These are phyloP conservation scores for Clepsis dumicolana DNA, from an alignment of 2,888 invertebrate species.

Conservation along the genomic window DNA sequence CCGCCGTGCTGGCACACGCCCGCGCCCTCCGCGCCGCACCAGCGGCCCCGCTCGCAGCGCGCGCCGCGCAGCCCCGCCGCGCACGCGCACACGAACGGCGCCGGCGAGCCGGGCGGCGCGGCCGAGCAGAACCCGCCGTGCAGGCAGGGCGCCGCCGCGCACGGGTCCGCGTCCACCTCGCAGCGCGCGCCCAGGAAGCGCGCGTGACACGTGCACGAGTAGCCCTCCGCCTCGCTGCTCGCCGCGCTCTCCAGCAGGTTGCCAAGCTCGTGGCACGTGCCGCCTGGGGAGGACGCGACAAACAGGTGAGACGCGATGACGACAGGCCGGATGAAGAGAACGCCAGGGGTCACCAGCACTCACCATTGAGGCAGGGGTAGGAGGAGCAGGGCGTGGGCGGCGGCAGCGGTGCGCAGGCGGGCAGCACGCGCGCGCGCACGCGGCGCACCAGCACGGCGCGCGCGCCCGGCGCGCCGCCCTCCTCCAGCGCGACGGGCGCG, in stretches of 20 bases:
- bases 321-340: constrained; percentile 67
- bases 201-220: constrained; percentile 90
- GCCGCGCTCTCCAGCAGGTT: constrained; percentile 1
- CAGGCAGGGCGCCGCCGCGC: constrained; percentile 90
- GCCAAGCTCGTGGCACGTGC: background rate
- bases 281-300: background rate
- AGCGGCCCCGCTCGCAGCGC: constrained; percentile 93
- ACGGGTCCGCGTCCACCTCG: constrained; percentile 90
- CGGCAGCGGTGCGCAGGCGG: constrained; percentile 6
- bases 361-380: constrained; percentile 5
- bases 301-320: too few species aligned
- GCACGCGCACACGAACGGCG: constrained; percentile 88
- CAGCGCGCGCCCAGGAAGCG: constrained; percentile 92
- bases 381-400: constrained; percentile 7
- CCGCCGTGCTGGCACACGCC: constrained; percentile 93
- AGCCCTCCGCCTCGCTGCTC: background rate
- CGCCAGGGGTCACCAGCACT: constrained; percentile 52
- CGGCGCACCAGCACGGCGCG: constrained; percentile 90
- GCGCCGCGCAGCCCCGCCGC: constrained; percentile 89
- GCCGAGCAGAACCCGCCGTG: constrained; percentile 96
- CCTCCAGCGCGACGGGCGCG: constrained; percentile 89
- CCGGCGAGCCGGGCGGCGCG: constrained; percentile 86
- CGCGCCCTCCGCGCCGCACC: constrained; percentile 91
- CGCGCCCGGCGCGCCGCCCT: constrained; percentile 69
- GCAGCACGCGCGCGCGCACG: constrained; percentile 58